Conservation (phyloP, 2,888 invertebrate species). For the Phorcus lineatus region DNA sequence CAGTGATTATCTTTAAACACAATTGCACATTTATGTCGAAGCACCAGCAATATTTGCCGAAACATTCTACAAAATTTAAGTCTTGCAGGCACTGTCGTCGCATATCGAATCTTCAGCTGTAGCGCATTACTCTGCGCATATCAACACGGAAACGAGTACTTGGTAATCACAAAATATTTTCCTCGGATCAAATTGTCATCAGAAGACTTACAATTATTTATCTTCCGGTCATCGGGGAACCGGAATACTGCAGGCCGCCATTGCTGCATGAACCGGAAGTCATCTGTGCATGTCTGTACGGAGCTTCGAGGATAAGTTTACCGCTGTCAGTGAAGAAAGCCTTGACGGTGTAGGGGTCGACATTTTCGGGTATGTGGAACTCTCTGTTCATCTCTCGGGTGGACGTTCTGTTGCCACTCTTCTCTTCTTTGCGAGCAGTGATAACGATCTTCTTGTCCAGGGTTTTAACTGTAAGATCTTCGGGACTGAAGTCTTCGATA, state of each 20-base stretch:
- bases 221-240: background rate
- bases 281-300: constrained; percentile 42
- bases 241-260: background rate
- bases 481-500: constrained; percentile 73
- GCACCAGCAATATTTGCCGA: no score
- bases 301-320: constrained; percentile 72
- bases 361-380: constrained; percentile 72
- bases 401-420: constrained; percentile 67
- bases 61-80: no score
- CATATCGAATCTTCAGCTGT: no score
- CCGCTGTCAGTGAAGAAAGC: constrained; percentile 73
- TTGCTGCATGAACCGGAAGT: background rate
- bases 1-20: no score
- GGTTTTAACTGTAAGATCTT: constrained; percentile 73
- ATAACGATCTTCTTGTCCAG: constrained; percentile 69
- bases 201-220: background rate
- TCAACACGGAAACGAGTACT: no score
- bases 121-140: no score
- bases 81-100: no score
- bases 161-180: no score
- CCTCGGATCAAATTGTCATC: no score
- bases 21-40: no score
- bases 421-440: constrained; percentile 70
- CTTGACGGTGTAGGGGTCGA: constrained; percentile 72
- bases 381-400: constrained; percentile 72